A percentile compares a stretch with the other conserved stretches of the same genome.
These are phyloP conservation scores for Hydrotaea diabolus DNA, from an alignment of 2,888 invertebrate species.

Conservation along the genomic window DNA sequence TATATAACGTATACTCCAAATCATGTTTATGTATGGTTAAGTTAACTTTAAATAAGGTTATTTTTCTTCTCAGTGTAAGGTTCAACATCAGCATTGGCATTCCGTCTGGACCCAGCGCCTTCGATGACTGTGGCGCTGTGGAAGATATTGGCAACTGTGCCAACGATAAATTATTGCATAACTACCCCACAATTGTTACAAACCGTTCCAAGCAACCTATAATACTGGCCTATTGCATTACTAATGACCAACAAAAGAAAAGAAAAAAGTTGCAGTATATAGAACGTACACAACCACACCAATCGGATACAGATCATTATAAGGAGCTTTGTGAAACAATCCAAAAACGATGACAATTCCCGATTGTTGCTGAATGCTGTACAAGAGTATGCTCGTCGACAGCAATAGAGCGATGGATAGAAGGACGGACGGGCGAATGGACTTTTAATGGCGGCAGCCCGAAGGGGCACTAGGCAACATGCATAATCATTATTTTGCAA, in stretches of 20 bases:
- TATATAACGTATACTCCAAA: too few species aligned
- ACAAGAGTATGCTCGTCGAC: neutral
- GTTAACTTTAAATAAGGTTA: too few species aligned
- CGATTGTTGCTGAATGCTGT: slow-evolving; percentile 52
- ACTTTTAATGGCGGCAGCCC: slow-evolving; percentile 49
- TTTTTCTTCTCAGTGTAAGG: too few species aligned
- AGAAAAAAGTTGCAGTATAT: neutral
- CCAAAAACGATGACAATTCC: slow-evolving; percentile 65
- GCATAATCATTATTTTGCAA: slow-evolving; percentile 67
- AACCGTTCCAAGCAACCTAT: neutral
- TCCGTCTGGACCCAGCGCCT: too few species aligned
- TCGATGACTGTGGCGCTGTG: too few species aligned
- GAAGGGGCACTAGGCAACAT: slow-evolving; percentile 40
- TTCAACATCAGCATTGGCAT: too few species aligned
- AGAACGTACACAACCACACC: neutral
- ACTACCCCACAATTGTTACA: neutral
- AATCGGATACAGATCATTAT: slow-evolving; percentile 58
- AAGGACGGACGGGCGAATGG: slow-evolving; percentile 27
- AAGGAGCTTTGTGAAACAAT: slow-evolving; percentile 42
- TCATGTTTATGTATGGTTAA: too few species aligned
- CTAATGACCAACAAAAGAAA: neutral
- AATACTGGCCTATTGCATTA: neutral
- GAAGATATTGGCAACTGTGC: too few species aligned
- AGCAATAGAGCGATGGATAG: neutral
- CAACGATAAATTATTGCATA: too few species aligned